Evolutionary conservation across 2,113 vertebrate genomes (phyloP).

Genomic region (Nipponia nippon): DNA sequence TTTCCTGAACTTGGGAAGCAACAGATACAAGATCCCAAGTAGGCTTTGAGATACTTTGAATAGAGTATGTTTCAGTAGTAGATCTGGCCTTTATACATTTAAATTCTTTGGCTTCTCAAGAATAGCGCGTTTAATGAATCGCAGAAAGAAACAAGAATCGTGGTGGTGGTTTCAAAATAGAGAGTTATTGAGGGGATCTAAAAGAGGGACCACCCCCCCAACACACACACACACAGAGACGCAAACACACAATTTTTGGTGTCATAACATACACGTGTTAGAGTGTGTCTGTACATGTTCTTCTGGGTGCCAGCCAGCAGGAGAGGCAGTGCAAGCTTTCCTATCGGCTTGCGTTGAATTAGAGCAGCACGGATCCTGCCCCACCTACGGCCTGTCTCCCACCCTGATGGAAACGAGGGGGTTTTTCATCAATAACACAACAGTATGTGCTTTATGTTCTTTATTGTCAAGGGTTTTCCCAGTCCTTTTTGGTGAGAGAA

Average conservation of each 20-base stretch:
- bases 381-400: background rate
- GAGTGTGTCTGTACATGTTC: background rate
- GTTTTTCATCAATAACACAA: background rate
- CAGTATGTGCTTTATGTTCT: background rate
- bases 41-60: background rate
- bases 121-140: background rate
- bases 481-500: background rate
- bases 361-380: background rate
- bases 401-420: background rate
- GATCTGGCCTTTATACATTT: background rate
- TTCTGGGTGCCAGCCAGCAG: constrained; percentile 1
- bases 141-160: background rate
- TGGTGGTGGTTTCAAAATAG: background rate
- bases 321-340: background rate
- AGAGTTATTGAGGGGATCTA: background rate
- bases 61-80: background rate
- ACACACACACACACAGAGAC: background rate
- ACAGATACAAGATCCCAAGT: background rate
- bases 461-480: background rate
- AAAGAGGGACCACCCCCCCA: background rate
- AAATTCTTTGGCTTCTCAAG: background rate
- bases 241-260: background rate
- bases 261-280: background rate
- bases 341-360: background rate
- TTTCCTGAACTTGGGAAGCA: background rate